These are phyloP conservation scores for Propithecus deckenii DNA, from an alignment of 2,797 vertebrate species.

Conservation along the genomic window DNA sequence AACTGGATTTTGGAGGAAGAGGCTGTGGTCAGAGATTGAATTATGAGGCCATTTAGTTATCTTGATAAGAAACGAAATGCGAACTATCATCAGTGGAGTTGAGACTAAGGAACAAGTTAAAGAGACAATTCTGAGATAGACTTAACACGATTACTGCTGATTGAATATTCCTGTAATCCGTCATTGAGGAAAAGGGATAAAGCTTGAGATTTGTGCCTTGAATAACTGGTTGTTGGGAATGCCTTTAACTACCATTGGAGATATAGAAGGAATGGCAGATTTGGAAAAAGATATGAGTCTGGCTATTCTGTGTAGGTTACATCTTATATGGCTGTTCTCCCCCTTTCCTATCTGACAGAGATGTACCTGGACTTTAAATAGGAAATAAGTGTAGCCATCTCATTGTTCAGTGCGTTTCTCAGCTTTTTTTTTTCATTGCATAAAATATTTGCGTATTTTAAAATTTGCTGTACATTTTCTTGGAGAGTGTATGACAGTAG, in stretches of 20 bases:
- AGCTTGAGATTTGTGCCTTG: slow-evolving; percentile 23
- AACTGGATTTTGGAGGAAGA: slow-evolving; percentile 27
- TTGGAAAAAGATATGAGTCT: background rate
- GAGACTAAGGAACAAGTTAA: slow-evolving; percentile 11
- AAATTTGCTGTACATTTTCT: background rate
- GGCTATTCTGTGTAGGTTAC: slow-evolving; percentile 3
- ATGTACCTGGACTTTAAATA: slow-evolving; percentile 5
- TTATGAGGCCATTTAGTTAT: background rate
- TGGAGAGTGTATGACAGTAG: background rate
- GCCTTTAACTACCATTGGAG: background rate
- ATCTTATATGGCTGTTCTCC: background rate
- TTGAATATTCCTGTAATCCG: background rate
- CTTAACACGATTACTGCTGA: background rate
- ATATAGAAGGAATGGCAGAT: background rate
- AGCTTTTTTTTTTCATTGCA: background rate
- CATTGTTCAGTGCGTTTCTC: background rate
- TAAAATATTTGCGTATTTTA: slow-evolving; percentile 6
- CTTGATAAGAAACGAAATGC: background rate
- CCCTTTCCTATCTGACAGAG: background rate
- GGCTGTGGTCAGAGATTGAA: background rate
- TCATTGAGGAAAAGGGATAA: background rate
- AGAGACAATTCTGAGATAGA: slow-evolving; percentile 24
- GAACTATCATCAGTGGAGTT: background rate
- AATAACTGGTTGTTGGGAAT: background rate
- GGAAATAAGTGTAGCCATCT: background rate